phyloP scores from a whole-genome alignment of 1,140 invertebrate genomes.

The Lepidurus arcticus region DNA sequence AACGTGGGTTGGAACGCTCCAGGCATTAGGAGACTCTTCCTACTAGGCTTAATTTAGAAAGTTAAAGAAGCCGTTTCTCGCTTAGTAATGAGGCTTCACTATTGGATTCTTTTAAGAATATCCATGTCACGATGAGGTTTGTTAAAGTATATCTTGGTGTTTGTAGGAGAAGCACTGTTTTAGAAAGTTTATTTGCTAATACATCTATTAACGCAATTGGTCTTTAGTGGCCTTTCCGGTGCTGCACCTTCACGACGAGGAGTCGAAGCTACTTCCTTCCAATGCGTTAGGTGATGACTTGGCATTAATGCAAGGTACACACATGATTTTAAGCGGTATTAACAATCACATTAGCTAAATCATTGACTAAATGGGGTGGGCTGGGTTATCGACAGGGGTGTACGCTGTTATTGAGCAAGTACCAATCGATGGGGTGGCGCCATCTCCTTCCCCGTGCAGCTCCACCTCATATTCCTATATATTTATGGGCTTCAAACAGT shows the following conservation, averaged over 20 bases:
- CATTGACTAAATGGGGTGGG: not conserved
- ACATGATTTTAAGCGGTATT: not conserved
- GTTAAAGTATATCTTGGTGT: too few relatives aligned
- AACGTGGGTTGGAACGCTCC: too few relatives aligned
- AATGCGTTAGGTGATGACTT: slow-evolving; percentile 6
- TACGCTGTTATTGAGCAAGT: slow-evolving; percentile 10
- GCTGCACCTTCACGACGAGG: not conserved
- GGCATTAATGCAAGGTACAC: not conserved
- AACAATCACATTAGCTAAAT: not conserved
- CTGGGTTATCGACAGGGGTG: not conserved
- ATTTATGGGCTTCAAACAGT: not conserved
- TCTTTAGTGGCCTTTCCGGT: slow-evolving; percentile 7
- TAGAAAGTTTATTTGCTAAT: not conserved
- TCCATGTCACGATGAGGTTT: too few relatives aligned
- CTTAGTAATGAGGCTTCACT: too few relatives aligned
- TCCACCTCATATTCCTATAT: not conserved
- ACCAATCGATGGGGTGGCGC: not conserved
- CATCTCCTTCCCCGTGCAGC: not conserved
- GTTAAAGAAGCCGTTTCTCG: too few relatives aligned
- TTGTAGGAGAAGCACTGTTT: too few relatives aligned
- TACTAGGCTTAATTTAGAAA: too few relatives aligned
- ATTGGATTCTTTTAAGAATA: too few relatives aligned
- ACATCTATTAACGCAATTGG: not conserved
- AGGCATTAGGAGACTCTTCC: too few relatives aligned
- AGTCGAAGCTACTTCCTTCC: not conserved